Base-by-base conservation (phyloP, 2,888 invertebrate genomes). In the Rutpela maculata region DNA sequence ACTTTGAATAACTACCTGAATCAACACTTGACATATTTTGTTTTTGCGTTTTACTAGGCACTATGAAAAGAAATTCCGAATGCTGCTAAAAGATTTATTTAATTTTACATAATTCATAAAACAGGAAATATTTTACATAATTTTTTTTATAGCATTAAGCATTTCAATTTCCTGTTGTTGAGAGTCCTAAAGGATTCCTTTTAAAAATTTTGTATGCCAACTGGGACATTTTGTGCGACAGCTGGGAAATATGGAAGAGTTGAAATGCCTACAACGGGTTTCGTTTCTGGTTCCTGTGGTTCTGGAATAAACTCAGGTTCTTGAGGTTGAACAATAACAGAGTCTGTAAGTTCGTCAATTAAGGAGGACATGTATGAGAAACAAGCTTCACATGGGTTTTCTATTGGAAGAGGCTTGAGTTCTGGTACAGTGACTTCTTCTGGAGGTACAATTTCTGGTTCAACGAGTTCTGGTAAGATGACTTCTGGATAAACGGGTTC, bases 301-400 rank as follows among this genome's bases (percentile, higher is more conserved):
- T 43, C 50, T n/a, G 50, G 50, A 3, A 26, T 2, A 4, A 6
- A 50, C 5, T n/a, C n/a, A 7, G 50, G 50, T n/a, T n/a, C 0
- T 12, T 15, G 6, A n/a, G 50, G 50, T 50, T 50, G 4, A n/a
- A n/a, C 50, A 4, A 3, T n/a, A 50, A 50, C n/a, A 35, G 26
- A 43, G 1, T 43, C 63, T 18, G 31, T 50, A 55, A 63, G 76
- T 18, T 56, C 57, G 2, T 76, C 69, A 22, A 78, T 78, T 55
- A 78, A 62, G 15, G 31, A 22, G n/a, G 55, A 19, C 66, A 80
- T 76, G 56, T 77, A 74, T n/a, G 59, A 43, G 60, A 80, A 80
- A 71, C 80, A 80, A 31, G 55, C 43, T 9, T 62, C 72, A 43
- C 80, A 80, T 35, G 74, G 74, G 22, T 67, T 68, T 19, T 43